phyloP scores from a whole-genome alignment of 2,113 vertebrate species.

The Clupea harengus region DNA sequence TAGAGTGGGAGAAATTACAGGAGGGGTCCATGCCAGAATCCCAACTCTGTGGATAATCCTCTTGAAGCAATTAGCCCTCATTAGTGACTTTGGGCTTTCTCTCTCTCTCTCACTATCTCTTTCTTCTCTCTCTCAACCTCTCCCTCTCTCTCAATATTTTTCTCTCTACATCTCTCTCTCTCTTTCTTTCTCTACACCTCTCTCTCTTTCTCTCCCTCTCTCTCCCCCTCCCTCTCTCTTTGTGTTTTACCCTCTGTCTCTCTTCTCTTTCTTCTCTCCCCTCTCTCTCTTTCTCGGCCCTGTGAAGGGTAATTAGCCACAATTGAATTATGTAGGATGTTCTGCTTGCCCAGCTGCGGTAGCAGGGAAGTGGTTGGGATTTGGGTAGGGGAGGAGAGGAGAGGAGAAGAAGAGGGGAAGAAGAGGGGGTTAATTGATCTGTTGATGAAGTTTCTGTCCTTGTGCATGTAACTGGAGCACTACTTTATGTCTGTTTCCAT shows the following conservation, averaged over 20 bases:
- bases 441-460: too few species aligned
- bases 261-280: too few species aligned
- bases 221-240: too few species aligned
- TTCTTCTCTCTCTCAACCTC: too few species aligned
- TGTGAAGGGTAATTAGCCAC: not conserved
- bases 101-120: not conserved
- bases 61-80: slow-evolving; percentile 13
- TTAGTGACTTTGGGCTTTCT: not conserved
- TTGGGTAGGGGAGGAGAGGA: not conserved
- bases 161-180: too few species aligned
- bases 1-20: not conserved
- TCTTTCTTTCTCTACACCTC: too few species aligned
- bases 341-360: not conserved
- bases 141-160: too few species aligned
- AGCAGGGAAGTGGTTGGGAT: not conserved
- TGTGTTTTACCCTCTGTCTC: too few species aligned
- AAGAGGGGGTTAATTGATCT: not conserved
- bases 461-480: too few species aligned
- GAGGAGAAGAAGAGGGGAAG: too few species aligned
- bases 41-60: not conserved
- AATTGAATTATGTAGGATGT: not conserved
- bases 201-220: not conserved
- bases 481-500: too few species aligned
- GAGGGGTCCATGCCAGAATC: not conserved
- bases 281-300: too few species aligned